Conservation (phyloP, 1,140 invertebrate species). For the Caenorhabditis elegans region WBcel235 BX284606.5:16317501-16318000, state of each 20-base stretch:
- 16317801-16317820: not conserved
- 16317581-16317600: no score
- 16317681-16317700: not conserved
- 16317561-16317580: no score
- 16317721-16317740: not conserved
- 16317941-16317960: constrained; percentile 12
- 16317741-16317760: not conserved
- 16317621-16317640: no score
- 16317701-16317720: constrained; percentile 10
- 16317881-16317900: not conserved
- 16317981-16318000: not conserved
- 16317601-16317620: no score
- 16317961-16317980: not conserved
- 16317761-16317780: not conserved
- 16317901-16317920: not conserved
- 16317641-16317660: not conserved
- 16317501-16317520: no score
- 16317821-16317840: no score
- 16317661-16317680: not conserved
- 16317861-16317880: not conserved
- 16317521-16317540: no score
- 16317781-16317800: not conserved
- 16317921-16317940: constrained; percentile 2
- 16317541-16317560: no score
- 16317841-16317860: not conserved